Evolutionary conservation across 2,113 vertebrate species (phyloP).

Genomic region (Amblyornis subalaris): DNA sequence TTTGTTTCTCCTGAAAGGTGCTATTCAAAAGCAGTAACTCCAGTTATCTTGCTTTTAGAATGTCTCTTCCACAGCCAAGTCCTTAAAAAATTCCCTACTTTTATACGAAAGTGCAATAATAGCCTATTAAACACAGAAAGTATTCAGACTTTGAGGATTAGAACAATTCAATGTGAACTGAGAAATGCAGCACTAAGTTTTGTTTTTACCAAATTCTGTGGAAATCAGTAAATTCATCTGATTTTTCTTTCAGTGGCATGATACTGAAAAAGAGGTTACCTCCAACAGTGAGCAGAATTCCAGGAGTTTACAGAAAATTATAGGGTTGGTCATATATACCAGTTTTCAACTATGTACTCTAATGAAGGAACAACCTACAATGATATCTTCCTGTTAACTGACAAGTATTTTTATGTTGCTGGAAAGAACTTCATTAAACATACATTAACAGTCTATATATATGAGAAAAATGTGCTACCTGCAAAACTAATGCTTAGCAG

Average conservation of each 20-base stretch:
- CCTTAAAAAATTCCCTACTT: background rate
- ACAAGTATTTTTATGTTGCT: background rate
- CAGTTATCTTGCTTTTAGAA: background rate
- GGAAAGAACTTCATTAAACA: background rate
- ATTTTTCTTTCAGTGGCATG: background rate
- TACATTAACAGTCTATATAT: background rate
- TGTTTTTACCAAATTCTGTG: background rate
- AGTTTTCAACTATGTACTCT: background rate
- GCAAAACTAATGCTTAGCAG: background rate
- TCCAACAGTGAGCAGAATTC: background rate
- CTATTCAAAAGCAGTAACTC: background rate
- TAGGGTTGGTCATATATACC: background rate
- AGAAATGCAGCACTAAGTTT: background rate
- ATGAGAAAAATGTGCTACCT: background rate
- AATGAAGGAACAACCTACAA: background rate
- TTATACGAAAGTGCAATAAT: background rate
- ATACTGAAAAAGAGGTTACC: background rate
- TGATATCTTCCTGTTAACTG: background rate
- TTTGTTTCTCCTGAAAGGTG: background rate
- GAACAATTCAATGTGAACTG: background rate
- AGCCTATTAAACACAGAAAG: background rate
- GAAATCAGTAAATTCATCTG: background rate
- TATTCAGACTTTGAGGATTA: background rate
- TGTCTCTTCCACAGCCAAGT: background rate
- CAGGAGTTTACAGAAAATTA: background rate